Percentiles rank a stretch among this genome's conserved stretches.
Evolutionary conservation across 2,113 vertebrate genomes (phyloP).

Genomic region (Gracilinanus agilis): DNA sequence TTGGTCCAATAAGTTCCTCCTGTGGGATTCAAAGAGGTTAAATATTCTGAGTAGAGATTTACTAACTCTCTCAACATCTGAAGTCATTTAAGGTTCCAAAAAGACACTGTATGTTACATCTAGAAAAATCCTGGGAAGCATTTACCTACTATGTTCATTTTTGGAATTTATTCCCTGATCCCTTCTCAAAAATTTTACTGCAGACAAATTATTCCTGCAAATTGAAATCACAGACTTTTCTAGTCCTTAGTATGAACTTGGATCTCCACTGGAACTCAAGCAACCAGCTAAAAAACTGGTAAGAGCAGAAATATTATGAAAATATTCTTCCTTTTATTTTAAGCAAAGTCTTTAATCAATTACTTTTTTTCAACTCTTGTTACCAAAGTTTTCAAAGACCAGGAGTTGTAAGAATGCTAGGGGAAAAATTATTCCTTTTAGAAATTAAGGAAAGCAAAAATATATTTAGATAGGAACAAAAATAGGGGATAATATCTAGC

Average conservation of each 20-base stretch:
- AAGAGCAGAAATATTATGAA: background rate
- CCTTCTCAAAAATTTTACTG: background rate
- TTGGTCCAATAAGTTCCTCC: background rate
- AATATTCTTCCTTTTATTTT: background rate
- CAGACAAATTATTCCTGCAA: background rate
- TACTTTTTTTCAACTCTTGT: constrained; percentile 14
- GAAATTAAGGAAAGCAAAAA: constrained; percentile 35
- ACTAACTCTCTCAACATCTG: background rate
- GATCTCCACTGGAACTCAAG: background rate
- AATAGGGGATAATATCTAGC: constrained; percentile 7
- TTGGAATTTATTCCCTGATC: background rate
- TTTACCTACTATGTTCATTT: background rate
- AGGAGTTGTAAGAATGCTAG: background rate
- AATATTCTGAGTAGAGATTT: background rate
- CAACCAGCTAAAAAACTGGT: constrained; percentile 19
- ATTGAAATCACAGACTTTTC: background rate
- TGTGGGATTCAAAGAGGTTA: background rate
- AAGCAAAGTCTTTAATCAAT: background rate
- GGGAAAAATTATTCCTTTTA: background rate
- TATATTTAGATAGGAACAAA: background rate
- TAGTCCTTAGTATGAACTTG: constrained; percentile 32
- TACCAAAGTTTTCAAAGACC: background rate
- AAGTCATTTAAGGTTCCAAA: background rate
- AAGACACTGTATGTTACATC: background rate
- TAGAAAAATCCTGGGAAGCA: background rate